A percentile compares a stretch with the other conserved stretches of the same genome.
Conservation (phyloP, 1,140 invertebrate species). For the Trichogramma pretiosum region DNA sequence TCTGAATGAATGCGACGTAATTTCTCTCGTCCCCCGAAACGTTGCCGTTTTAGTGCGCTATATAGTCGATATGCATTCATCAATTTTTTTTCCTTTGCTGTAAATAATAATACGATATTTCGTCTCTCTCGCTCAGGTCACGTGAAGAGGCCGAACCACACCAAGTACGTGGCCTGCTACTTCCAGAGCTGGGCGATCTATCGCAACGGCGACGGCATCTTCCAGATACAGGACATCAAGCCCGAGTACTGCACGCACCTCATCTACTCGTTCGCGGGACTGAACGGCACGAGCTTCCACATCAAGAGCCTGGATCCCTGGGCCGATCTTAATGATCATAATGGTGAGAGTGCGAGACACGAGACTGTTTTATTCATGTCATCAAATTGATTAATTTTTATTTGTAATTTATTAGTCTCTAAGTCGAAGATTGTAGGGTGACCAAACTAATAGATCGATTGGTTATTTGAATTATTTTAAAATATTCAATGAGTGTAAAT, state of each 20-base stretch:
- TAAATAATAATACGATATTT: no score
- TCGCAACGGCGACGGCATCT: constrained; percentile 54
- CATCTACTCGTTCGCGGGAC: constrained; percentile 78
- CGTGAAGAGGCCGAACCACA: constrained; percentile 25
- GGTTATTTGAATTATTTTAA: no score
- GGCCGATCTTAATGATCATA: constrained; percentile 66
- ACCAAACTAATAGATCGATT: no score
- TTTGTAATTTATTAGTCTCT: no score
- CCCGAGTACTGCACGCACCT: constrained; percentile 78
- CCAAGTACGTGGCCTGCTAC: constrained; percentile 69
- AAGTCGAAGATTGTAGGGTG: no score
- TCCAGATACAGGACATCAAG: constrained; percentile 57
- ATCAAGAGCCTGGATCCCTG: constrained; percentile 64
- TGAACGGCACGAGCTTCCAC: constrained; percentile 54
- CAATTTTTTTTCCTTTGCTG: no score
- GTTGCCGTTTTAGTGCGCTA: background rate
- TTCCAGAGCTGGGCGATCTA: constrained; percentile 71
- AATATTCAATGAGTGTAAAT: no score
- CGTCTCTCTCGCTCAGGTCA: constrained; percentile 21
- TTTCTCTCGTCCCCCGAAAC: background rate
- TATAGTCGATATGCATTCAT: background rate
- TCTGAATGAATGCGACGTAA: no score
- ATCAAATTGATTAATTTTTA: no score
- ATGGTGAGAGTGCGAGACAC: constrained; percentile 45
- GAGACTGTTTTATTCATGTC: no score